Base-by-base conservation (phyloP, 1,140 invertebrate species). In the Caenorhabditis inopinata region DNA sequence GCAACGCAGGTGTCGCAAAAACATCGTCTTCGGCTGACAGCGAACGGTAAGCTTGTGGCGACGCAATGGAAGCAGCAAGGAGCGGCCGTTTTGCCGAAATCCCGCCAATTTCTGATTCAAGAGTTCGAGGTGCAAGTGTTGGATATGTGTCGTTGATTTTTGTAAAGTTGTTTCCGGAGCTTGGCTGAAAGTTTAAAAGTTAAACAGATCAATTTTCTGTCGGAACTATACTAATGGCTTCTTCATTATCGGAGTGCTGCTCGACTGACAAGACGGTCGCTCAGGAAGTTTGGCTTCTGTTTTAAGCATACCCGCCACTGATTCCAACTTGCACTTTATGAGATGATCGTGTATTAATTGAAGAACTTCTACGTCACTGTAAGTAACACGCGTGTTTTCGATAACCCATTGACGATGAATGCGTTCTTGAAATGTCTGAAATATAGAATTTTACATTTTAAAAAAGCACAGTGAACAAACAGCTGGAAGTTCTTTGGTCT, bases 321-420 rank as follows among this genome's bases (percentile, higher is more conserved):
- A 47, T 16, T 80, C 78, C 7, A 87, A 75, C 89, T 95, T 95
- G 87, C 94, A 93, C 3, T 91, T 91, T 25, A 92, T 84, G 51
- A 98, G 90, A 91, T 98, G 95, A 81, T 95, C 93, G 87, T 94
- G 92, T 68, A 98, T 96, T 3, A 99, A 90, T 89, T 96, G 94
- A 83, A 96, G 91, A 14, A 98, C 89, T 88, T 98, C 95, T 79
- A 93, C 92, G 87, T 96, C 94, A 89, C 97, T 95, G 89, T 94
- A 98, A 82, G 93, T 93, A 76, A 98, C 97, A 83, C 93, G 92
- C 0, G 96, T 98, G 90, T 97, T 94, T 0, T 95, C 95, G 7
- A 98, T 95, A 78, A 98, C 94, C 89, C 95, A 95, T 0, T 95
- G 35, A 42, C 86, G 85, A 79, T 85, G 86, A n/a, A 84, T 49